phyloP scores from a whole-genome alignment of 2,888 invertebrate genomes.

The Tetrapedia diversipes region DNA sequence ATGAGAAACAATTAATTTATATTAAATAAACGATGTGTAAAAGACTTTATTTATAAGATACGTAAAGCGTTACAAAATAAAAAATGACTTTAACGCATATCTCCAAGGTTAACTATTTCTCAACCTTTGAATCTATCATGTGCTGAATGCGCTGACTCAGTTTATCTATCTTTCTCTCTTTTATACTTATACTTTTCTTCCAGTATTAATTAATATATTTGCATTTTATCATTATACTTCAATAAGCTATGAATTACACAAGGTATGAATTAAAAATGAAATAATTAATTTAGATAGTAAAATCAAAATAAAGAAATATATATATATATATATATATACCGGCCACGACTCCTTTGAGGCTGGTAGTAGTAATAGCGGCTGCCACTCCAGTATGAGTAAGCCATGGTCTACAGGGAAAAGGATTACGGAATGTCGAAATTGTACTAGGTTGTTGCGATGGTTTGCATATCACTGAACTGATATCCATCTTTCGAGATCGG shows the following conservation, averaged over 20 bases:
- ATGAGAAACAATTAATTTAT: background rate
- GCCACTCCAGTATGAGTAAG: conserved; percentile 89
- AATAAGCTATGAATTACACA: conserved; percentile 38
- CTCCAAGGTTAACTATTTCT: conserved; percentile 36
- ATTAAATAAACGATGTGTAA: conserved; percentile 1
- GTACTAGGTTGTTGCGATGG: conserved; percentile 46
- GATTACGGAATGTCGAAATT: conserved; percentile 75
- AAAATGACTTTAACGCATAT: conserved; percentile 7
- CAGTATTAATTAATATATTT: conserved; percentile 3
- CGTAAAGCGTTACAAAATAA: background rate
- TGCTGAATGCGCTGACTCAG: conserved; percentile 32
- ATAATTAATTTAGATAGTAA: background rate
- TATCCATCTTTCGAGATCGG: conserved; percentile 73
- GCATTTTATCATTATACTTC: conserved; percentile 7
- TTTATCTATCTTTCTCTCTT: conserved; percentile 22
- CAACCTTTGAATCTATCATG: conserved; percentile 47
- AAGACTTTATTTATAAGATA: background rate
- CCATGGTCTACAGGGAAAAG: conserved; percentile 88
- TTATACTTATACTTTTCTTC: background rate
- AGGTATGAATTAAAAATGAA: background rate
- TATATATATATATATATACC: conserved; percentile 84
- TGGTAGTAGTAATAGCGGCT: conserved; percentile 86
- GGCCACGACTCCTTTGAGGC: conserved; percentile 96
- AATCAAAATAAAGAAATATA: conserved; percentile 6
- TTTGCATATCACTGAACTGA: conserved; percentile 66